Percentiles rank a stretch among this genome's conserved stretches.
These are phyloP conservation scores for Drosophila bipectinata DNA, from an alignment of 1,140 invertebrate species.

Conservation along the genomic window DNA sequence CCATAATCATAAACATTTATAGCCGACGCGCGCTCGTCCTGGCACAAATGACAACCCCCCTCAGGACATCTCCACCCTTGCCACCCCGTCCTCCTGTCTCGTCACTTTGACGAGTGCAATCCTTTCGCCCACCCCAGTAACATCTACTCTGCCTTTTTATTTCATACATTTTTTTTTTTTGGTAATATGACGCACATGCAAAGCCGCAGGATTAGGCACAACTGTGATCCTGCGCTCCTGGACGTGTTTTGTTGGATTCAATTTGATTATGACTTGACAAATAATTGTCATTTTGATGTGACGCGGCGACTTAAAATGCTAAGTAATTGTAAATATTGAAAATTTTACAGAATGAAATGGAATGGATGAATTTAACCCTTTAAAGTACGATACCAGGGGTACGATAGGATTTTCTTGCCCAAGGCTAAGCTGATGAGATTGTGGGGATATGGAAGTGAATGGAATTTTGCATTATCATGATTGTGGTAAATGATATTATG, in stretches of 20 bases:
- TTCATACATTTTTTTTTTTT: background rate
- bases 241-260: conserved; percentile 45
- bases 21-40: conserved; percentile 59
- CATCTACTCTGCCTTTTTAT: conserved; percentile 16
- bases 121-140: conserved; percentile 49
- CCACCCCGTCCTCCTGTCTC: conserved; percentile 25
- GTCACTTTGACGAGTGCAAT: conserved; percentile 78
- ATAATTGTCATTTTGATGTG: conserved; percentile 81
- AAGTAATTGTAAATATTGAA: conserved; percentile 83
- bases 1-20: conserved; percentile 83
- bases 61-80: conserved; percentile 24
- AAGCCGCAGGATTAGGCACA: conserved; percentile 79
- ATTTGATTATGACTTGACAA: conserved; percentile 82
- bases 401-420: conserved; percentile 2
- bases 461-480: conserved; percentile 19
- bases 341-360: conserved; percentile 38
- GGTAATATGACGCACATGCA: conserved; percentile 58
- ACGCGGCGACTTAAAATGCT: conserved; percentile 74
- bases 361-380: conserved; percentile 44
- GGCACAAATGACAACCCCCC: conserved; percentile 40
- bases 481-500: conserved; percentile 6
- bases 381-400: conserved; percentile 4
- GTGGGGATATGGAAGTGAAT: background rate
- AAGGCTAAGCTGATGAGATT: conserved; percentile 18
- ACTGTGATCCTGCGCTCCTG: conserved; percentile 61